Conservation (phyloP, 2,113 vertebrate genomes). For the Rafetus swinhoei region DNA sequence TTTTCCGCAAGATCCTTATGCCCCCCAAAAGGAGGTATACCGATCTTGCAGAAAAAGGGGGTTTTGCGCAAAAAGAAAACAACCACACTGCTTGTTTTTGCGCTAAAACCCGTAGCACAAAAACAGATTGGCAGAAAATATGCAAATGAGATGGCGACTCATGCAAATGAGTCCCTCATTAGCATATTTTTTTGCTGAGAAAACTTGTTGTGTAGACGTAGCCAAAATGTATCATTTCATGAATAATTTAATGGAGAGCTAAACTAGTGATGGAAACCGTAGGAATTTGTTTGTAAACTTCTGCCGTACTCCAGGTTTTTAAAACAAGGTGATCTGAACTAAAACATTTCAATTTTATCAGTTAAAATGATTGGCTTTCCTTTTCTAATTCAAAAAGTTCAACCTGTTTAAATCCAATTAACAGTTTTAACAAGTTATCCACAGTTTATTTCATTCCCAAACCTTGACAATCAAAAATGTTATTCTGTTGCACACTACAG, state of each 20-base stretch:
- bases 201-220: no score
- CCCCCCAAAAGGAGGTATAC: no score
- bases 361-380: background rate
- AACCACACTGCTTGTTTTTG: no score
- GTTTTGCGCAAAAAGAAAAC: no score
- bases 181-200: no score
- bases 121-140: no score
- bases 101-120: no score
- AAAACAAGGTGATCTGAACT: background rate
- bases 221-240: accelerated
- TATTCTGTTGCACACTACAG: slow-evolving; percentile 14
- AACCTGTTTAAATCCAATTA: slow-evolving; percentile 32
- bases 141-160: no score
- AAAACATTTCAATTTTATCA: background rate
- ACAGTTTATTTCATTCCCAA: slow-evolving; percentile 54
- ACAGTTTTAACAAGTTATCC: slow-evolving; percentile 46
- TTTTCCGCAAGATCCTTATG: no score
- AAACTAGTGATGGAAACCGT: background rate
- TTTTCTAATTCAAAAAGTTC: slow-evolving; percentile 50
- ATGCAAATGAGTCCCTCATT: no score
- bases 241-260: background rate
- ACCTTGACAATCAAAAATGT: slow-evolving; percentile 46
- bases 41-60: no score
- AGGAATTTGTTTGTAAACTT: background rate
- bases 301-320: background rate